phyloP scores from a whole-genome alignment of 2,888 invertebrate genomes.

The Acleris holmiana region DNA sequence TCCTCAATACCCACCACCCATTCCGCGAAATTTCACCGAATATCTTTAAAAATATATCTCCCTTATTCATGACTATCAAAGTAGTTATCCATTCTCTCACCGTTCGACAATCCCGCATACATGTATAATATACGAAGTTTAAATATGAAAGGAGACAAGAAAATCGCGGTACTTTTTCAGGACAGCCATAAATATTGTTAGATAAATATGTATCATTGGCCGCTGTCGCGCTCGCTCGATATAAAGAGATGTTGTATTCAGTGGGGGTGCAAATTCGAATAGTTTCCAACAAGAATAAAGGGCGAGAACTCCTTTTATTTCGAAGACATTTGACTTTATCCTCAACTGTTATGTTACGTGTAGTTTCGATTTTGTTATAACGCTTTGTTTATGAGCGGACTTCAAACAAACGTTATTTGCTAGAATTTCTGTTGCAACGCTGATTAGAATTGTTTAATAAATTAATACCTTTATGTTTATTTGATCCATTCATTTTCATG shows the following conservation, averaged over 20 bases:
- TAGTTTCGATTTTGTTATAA: conserved; percentile 55
- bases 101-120: conserved; percentile 60
- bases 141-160: conserved; percentile 73
- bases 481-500: conserved; percentile 8
- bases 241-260: conserved; percentile 51
- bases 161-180: conserved; percentile 68
- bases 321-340: conserved; percentile 48
- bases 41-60: conserved; percentile 38
- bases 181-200: conserved; percentile 76
- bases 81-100: conserved; percentile 58
- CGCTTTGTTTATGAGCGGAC: conserved; percentile 41
- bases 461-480: conserved; percentile 12
- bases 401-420: conserved; percentile 37
- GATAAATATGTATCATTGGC: conserved; percentile 82
- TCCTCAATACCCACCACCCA: conserved; percentile 18
- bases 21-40: conserved; percentile 25
- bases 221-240: conserved; percentile 66
- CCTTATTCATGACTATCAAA: conserved; percentile 53
- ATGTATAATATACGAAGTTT: conserved; percentile 66
- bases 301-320: conserved; percentile 47
- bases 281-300: conserved; percentile 58
- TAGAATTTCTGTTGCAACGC: conserved; percentile 21
- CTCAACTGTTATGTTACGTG: conserved; percentile 53
- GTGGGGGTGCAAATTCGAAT: conserved; percentile 63
- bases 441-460: conserved; percentile 27